Base-by-base conservation (phyloP, 1,140 invertebrate species). In the Halesus radiatus region DNA sequence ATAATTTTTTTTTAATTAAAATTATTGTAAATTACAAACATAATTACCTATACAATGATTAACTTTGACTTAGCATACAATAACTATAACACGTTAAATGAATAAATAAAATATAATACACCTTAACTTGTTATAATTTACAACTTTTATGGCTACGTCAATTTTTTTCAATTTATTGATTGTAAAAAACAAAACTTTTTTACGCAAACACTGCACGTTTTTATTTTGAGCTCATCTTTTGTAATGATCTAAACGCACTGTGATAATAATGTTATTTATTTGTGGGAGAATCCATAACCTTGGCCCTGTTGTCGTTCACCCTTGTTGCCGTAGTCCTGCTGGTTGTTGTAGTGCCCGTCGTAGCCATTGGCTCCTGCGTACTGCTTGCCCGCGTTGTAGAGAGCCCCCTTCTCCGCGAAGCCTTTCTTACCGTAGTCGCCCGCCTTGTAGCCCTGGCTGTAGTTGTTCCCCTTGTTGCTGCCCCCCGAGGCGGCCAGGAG, bases 381-480 rank as follows among this genome's bases (percentile, higher is more conserved):
- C 29, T 86, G 89, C 64, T 89, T 86, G 73, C 88, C 84, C 20
- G 89, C 84, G 60, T 87, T 89, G 62, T 90, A 85, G 22, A 85
- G 82, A 62, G 87, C 87, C 3, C 90, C 92, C 80, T 90, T 90
- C n/a, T 91, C 88, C 68, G 85, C 87, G 66, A 87, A 86, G 0
- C 90, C 91, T 78, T 90, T 84, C 64, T 89, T 88, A 3, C 88
- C 92, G 22, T 87, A 88, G 50, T 90, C 84, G 22, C 84, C 84
- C 32, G 89, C 86, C 32, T 89, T 85, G 66, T 88, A 88, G 4
- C 86, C 90, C 1, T 90, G 88, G 56, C 92, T 89, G 64, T 89
- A 90, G 62, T 86, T 85, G 3, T 87, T 88, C 15, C 90, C 92
- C 23, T 92, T 90, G 80, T 91, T 86, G 64, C 87, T 88, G n/a